Conservation (phyloP, 2,888 invertebrate species). For the Rhamphomyia laevipes region DNA sequence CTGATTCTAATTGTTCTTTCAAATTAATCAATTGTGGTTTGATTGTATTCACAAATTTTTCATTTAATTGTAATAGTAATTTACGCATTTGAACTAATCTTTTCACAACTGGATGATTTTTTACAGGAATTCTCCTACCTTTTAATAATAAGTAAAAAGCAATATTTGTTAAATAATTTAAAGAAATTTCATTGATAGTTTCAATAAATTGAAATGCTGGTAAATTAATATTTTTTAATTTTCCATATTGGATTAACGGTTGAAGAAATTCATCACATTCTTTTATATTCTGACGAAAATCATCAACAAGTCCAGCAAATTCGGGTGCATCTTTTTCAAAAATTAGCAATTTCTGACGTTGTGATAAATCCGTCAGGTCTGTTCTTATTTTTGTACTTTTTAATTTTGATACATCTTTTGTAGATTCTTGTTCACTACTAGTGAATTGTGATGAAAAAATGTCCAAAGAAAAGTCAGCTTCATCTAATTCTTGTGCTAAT, state of each 20-base stretch:
- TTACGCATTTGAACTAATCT: slow-evolving; percentile 70
- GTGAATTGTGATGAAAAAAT: slow-evolving; percentile 35
- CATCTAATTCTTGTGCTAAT: slow-evolving; percentile 63
- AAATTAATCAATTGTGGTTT: slow-evolving; percentile 56
- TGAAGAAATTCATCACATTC: slow-evolving; percentile 53
- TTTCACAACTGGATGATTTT: slow-evolving; percentile 82
- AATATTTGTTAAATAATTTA: slow-evolving; percentile 78
- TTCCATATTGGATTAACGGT: slow-evolving; percentile 54
- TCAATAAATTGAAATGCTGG: slow-evolving; percentile 58
- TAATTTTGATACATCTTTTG: slow-evolving; percentile 1
- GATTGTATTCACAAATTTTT: slow-evolving; percentile 54
- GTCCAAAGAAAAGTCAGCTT: slow-evolving; percentile 61
- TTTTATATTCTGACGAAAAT: slow-evolving; percentile 60
- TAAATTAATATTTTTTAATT: slow-evolving; percentile 49
- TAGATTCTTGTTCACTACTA: slow-evolving; percentile 18
- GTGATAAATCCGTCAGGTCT: slow-evolving; percentile 63
- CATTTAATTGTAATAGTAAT: slow-evolving; percentile 60
- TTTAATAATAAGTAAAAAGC: slow-evolving; percentile 77
- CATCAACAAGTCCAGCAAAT: slow-evolving; percentile 62
- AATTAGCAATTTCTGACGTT: slow-evolving; percentile 62
- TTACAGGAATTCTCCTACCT: slow-evolving; percentile 55
- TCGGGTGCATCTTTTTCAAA: slow-evolving; percentile 82
- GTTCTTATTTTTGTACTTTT: slow-evolving; percentile 48
- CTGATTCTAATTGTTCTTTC: slow-evolving; percentile 42
- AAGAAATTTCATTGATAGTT: slow-evolving; percentile 54